Evolutionary conservation across 2,113 vertebrate species (phyloP), one percentile per base, ranked within the genome.

Genomic region (Thalassarche chlororhynchos): DNA sequence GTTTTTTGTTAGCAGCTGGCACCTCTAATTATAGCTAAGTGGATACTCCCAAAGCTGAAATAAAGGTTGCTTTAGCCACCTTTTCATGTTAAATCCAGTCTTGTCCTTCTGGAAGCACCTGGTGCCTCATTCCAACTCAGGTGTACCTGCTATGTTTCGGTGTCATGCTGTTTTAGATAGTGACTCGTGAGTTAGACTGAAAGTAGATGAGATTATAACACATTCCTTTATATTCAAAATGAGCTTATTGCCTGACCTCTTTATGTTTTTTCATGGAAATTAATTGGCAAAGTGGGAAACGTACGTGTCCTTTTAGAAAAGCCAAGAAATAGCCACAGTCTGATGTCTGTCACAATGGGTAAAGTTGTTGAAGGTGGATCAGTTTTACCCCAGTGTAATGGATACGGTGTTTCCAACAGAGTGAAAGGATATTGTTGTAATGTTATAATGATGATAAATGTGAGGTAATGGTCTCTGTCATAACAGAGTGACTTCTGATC

Each of bases 21-120:
- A 81, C 60, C n/a, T 78, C 86, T 96, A 90, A 76, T 96, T 97
- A 95, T 70, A 97, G 77, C 58, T 87, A 83, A 68, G 38, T 58
- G 61, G 70, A 95, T 96, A 90, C 57, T 94, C 72, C 69, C 31
- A 20, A 91, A 79, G 93, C 60, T 91, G 84, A 96, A 96, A 92
- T 95, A 93, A 80, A 83, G 49, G 31, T 88, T 93, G 13, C 44
- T 95, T 97, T 90, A 96, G 60, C 58, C 75, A 90, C 25, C 23
- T 97, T 95, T 95, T 58, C 18, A 6, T 58, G 54, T 96, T 90
- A 70, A 90, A 96, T 79, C 14, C 75, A 87, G 28, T 75, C 74
- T 74, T 75, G 52, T n/a, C 75, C 90, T 92, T 90, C 76, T 90
- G 51, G 64, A 96, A 96, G 32, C 42, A 93, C 52, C 69, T 91